A percentile compares a stretch with the other conserved stretches of the same genome.
Evolutionary conservation across 2,888 invertebrate genomes (phyloP).

Genomic region (Torymus texanus): DNA sequence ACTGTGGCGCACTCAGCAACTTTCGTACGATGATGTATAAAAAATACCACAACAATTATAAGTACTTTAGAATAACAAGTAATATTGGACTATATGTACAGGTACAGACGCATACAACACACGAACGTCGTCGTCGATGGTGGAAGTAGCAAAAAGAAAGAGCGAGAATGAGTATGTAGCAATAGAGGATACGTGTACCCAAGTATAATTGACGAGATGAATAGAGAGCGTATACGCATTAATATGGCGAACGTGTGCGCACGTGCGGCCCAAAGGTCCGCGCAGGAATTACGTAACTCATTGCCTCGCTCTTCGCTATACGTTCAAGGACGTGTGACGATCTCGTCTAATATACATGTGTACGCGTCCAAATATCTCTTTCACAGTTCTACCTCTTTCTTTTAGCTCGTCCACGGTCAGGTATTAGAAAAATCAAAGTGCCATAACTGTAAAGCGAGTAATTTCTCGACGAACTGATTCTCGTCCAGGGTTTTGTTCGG

Average conservation of each 20-base stretch:
- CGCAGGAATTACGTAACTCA: neutral
- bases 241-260: neutral
- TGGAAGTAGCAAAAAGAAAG: neutral
- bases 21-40: slow-evolving; percentile 14
- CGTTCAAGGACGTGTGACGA: slow-evolving; percentile 10
- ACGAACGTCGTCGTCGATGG: neutral
- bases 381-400: neutral
- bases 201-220: neutral
- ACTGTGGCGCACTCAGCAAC: slow-evolving; percentile 28
- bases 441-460: too few relatives aligned
- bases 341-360: slow-evolving; percentile 9
- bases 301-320: neutral
- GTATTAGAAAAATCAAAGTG: neutral
- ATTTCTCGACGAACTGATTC: slow-evolving; percentile 7
- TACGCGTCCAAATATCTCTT: neutral
- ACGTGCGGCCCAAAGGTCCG: too few relatives aligned
- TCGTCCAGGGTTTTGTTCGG: neutral
- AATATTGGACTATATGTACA: neutral
- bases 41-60: neutral
- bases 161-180: neutral
- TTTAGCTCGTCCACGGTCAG: neutral
- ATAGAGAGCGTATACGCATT: too few relatives aligned
- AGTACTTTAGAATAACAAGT: neutral
- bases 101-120: slow-evolving; percentile 19
- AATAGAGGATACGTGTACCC: neutral